A percentile compares a stretch with the other conserved stretches of the same genome.
phyloP scores from a whole-genome alignment of 2,888 invertebrate genomes.

The Laothoe populi region DNA sequence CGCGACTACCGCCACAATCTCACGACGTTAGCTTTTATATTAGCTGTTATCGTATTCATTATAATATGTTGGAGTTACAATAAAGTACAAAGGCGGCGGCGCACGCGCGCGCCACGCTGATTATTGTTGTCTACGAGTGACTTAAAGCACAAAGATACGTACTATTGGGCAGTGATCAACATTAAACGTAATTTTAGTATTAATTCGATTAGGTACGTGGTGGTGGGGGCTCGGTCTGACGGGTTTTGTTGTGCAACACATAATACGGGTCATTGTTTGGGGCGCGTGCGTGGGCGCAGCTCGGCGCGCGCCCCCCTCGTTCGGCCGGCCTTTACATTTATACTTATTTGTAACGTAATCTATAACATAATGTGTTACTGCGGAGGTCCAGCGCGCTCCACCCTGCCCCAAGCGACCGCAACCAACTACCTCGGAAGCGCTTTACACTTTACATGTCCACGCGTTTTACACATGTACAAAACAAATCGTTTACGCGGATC shows the following conservation, averaged over 20 bases:
- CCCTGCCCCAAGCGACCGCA: conserved; percentile 38
- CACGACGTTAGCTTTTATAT: conserved; percentile 77
- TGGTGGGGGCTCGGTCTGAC: conserved; percentile 68
- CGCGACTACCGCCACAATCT: conserved; percentile 76
- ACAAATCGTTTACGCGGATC: conserved; percentile 1
- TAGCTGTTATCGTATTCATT: conserved; percentile 82
- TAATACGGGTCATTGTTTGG: conserved; percentile 80
- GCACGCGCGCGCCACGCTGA: conserved; percentile 72
- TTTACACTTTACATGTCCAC: conserved; percentile 32
- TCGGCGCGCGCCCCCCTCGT: conserved; percentile 55
- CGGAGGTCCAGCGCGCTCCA: conserved; percentile 50
- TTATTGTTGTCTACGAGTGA: conserved; percentile 81
- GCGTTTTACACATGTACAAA: conserved; percentile 15
- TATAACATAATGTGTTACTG: conserved; percentile 73
- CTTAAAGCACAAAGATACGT: conserved; percentile 83
- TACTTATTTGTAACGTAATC: conserved; percentile 76
- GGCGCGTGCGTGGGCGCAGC: conserved; percentile 64
- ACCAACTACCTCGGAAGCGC: conserved; percentile 37
- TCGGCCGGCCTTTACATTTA: conserved; percentile 62
- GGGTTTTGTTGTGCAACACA: conserved; percentile 75
- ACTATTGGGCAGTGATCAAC: conserved; percentile 85
- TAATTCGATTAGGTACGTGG: conserved; percentile 80
- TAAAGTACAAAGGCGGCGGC: conserved; percentile 77
- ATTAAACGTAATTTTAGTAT: conserved; percentile 82
- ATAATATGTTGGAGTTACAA: conserved; percentile 79